A percentile compares a stretch with the other conserved stretches of the same genome.
Conservation (phyloP, 1,140 invertebrate genomes). For the Triops cancriformis region DNA sequence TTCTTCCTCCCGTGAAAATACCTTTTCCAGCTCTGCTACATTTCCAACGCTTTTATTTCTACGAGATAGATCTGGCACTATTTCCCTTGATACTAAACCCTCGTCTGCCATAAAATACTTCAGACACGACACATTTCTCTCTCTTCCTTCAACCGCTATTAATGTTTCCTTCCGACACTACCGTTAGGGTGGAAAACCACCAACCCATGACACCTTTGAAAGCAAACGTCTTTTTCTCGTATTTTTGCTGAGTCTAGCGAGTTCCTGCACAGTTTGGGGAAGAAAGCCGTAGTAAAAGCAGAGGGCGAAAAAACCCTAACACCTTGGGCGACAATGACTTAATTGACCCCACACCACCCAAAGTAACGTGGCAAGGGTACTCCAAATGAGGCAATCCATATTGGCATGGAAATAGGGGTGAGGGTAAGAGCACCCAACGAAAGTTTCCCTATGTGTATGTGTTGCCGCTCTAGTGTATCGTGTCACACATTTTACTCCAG, state of each 20-base stretch:
- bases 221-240: not conserved
- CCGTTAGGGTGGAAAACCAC: not conserved
- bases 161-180: slow-evolving; percentile 2
- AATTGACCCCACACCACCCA: not conserved
- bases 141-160: not conserved
- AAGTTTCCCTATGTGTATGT: not conserved
- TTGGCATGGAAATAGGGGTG: not conserved
- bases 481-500: not conserved
- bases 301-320: not conserved
- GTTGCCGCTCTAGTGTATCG: not conserved
- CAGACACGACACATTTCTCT: slow-evolving; percentile 4
- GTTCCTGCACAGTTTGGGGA: not conserved
- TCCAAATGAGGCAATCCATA: slow-evolving; percentile 10
- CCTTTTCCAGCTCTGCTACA: not conserved
- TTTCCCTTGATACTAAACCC: not conserved
- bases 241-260: not conserved
- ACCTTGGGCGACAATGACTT: not conserved
- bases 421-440: not conserved
- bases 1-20: not conserved
- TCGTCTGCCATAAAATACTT: slow-evolving; percentile 7
- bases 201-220: not conserved
- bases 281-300: not conserved
- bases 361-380: not conserved
- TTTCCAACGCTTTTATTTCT: slow-evolving; percentile 1
- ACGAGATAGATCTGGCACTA: slow-evolving; percentile 13